Base-by-base conservation (phyloP, 1,140 invertebrate genomes). In the Drosophila varians region DNA sequence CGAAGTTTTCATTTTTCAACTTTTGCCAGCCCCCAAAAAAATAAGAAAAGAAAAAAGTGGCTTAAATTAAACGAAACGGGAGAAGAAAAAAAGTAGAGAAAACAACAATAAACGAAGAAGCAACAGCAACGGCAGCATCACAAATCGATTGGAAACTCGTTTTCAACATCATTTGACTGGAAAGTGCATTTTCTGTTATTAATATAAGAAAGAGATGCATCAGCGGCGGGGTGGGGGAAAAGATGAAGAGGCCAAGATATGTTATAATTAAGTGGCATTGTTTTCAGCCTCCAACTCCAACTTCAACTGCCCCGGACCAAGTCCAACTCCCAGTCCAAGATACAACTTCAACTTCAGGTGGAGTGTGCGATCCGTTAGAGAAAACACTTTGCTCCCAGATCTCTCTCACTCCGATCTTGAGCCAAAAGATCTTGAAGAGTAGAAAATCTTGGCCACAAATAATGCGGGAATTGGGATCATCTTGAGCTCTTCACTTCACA, bases 61-160 rank as follows among this genome's bases (percentile, higher is more conserved):
- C 72, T 76, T 75, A 75, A 65, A 71, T 80, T 80, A 65, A 80
- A 64, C 52, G 57, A 69, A 75, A 56, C 51, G 47, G n/a, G n/a
- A n/a, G n/a, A 76, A 52, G 48, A 12, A 12, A 16, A 4, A 21
- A n/a, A 54, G 40, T 43, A 36, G 47, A 66, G 48, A 68, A 65
- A 68, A 66, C 43, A 66, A 64, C 34, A 51, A 52, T 45, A 66
- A 64, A 65, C 28, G 43, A 45, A 53, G 47, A 46, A 46, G 19
- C 28, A 21, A n/a, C 52, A 25, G 38, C 46, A 42, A 52, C 16
- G 42, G 58, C 45, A 52, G 38, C 36, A 40, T 60, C 52, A 58
- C 46, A 52, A 66, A 66, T 66, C 60, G 62, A 66, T 66, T 66
- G 60, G 46, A 66, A 66, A 66, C 62, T 66, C 60, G 62, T 66